Percentiles rank a stretch among this genome's conserved stretches.
These are phyloP conservation scores for Siphamia tubifer DNA, from an alignment of 2,113 vertebrate species.

Conservation along the genomic window DNA sequence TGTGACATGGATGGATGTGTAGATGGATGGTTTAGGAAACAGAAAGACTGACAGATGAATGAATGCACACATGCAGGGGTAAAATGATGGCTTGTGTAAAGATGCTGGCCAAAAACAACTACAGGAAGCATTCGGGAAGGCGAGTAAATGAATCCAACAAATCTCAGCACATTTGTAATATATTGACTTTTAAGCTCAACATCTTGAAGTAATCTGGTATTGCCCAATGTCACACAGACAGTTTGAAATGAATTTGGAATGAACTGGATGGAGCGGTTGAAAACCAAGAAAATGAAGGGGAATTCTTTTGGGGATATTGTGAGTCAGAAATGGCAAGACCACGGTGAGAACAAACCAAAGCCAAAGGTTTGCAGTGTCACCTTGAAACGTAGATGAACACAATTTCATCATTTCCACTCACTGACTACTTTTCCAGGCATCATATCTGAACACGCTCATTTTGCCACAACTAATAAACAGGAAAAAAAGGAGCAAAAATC, in stretches of 20 bases:
- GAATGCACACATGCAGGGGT: background rate
- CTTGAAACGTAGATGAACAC: conserved; percentile 24
- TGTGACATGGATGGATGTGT: background rate
- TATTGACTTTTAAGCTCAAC: conserved; percentile 29
- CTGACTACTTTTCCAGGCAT: conserved; percentile 15
- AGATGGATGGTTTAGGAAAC: background rate
- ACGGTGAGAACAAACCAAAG: conserved; percentile 50
- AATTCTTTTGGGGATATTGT: conserved; percentile 59
- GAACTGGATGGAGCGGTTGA: conserved; percentile 38
- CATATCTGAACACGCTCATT: background rate
- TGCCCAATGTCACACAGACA: conserved; percentile 59
- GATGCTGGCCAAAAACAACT: background rate
- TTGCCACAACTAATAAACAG: background rate
- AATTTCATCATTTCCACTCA: background rate
- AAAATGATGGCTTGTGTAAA: background rate
- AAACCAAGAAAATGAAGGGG: conserved; percentile 55
- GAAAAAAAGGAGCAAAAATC: background rate
- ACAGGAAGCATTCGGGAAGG: conserved; percentile 1
- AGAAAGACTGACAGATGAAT: background rate
- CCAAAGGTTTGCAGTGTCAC: conserved; percentile 57
- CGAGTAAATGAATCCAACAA: conserved; percentile 5
- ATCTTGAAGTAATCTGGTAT: conserved; percentile 68
- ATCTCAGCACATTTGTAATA: conserved; percentile 19
- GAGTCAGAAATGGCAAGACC: conserved; percentile 64
- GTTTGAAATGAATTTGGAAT: conserved; percentile 49